Evolutionary conservation across 2,888 invertebrate species (phyloP), one percentile per base, ranked within the genome.

Genomic region (Disparrhopalites patrizii): DNA sequence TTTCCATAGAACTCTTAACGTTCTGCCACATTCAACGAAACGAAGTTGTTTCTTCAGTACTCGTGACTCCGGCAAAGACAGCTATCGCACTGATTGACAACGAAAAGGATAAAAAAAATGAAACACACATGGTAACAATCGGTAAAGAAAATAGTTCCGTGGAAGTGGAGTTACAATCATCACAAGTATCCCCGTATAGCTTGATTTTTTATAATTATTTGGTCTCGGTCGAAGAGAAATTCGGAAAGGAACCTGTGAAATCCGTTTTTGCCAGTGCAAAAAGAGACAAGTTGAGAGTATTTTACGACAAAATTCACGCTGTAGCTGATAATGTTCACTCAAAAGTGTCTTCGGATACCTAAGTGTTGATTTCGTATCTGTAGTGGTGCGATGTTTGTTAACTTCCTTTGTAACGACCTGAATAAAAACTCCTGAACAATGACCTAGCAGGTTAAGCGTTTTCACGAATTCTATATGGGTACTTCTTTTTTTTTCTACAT

Each of bases 141-240:
- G 4, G 15, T 38, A 33, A 30, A 5, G 30, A 65, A n/a, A 15
- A 47, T 23, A n/a, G 47, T 47, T 66, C 56, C 15, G 40, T 28
- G 18, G 33, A 30, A 20, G 33, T 28, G 27, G 30, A 31, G 25
- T 30, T 52, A 5, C 65, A 57, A 25, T 43, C 58, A 18, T 33
- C 52, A 1, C 40, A 56, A 15, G 43, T 64, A 1, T 64, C 64
- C 5, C 64, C 56, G 13, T 64, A 30, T 20, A 15, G 25, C 10
- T 2, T 64, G 15, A 68, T 70, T 25, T 57, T 66, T 13, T 71
- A 73, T 54, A 70, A 74, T 27, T 70, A 72, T 43, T 61, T 72
- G 30, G 68, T 69, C 4, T 10, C 60, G 1, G 23, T 73, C 10
- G 69, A 67, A 7, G 71, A 71, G 1, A 66, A 60, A 36, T 73